Conservation (phyloP, 2,113 vertebrate genomes). For the Indicator maculatus region DNA sequence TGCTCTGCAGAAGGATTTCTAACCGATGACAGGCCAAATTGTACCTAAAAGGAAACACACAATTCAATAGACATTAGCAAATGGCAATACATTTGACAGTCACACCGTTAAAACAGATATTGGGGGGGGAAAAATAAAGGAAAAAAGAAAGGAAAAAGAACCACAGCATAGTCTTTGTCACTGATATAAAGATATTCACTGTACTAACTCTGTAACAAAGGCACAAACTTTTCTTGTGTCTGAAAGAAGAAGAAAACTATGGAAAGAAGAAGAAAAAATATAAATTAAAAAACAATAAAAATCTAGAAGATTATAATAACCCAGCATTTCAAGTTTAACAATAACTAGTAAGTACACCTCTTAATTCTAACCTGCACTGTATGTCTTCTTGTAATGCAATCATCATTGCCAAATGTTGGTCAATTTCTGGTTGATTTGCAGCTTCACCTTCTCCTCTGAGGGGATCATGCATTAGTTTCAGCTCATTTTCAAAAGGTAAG, state of each 20-base stretch:
- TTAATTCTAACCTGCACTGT: constrained; percentile 90
- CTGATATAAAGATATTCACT: not conserved
- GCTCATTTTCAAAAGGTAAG: constrained; percentile 95
- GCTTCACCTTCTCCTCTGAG: constrained; percentile 90
- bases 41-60: constrained; percentile 80
- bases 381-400: constrained; percentile 96
- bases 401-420: constrained; percentile 98
- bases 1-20: constrained; percentile 95
- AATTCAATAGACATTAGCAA: not conserved
- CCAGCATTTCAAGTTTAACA: not conserved
- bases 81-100: not conserved
- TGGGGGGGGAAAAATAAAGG: too few species aligned
- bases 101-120: not conserved
- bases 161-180: not conserved
- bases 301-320: not conserved
- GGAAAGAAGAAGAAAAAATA: not conserved
- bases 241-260: not conserved
- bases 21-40: constrained; percentile 97
- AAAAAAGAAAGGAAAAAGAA: not conserved
- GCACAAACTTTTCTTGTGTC: not conserved
- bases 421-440: constrained; percentile 90
- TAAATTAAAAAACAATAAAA: too few species aligned
- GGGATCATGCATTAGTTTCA: constrained; percentile 96
- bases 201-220: not conserved
- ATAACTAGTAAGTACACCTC: not conserved